Evolutionary conservation across 2,888 invertebrate species (phyloP).

Genomic region (Creontiades dilutus): DNA sequence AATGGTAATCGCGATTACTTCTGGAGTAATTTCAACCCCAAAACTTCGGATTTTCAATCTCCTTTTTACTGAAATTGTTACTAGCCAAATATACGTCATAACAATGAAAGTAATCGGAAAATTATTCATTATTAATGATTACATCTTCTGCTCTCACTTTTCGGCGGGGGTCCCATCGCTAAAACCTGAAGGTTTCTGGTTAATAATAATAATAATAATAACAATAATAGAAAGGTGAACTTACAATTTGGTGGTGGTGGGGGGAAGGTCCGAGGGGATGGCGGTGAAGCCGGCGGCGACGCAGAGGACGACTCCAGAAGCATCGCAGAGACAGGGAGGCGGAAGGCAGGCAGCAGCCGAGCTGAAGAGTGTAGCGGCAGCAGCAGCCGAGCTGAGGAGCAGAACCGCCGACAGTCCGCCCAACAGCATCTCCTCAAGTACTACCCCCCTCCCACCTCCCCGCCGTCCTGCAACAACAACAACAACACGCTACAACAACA

Average conservation of each 20-base stretch:
- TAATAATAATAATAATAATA: too few species aligned
- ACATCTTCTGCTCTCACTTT: too few species aligned
- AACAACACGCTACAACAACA: background rate
- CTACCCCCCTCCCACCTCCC: slow-evolving; percentile 62
- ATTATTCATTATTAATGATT: too few species aligned
- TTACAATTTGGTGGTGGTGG: slow-evolving; percentile 73
- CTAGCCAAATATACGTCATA: too few species aligned
- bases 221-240: slow-evolving; percentile 16
- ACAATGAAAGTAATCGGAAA: too few species aligned
- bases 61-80: too few species aligned
- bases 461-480: slow-evolving; percentile 55
- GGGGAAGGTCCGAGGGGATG: slow-evolving; percentile 70
- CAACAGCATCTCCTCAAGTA: slow-evolving; percentile 69
- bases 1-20: too few species aligned
- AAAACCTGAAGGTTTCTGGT: too few species aligned
- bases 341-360: slow-evolving; percentile 56
- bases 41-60: too few species aligned
- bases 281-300: slow-evolving; percentile 68
- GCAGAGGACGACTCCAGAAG: slow-evolving; percentile 69
- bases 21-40: too few species aligned
- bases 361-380: slow-evolving; percentile 35
- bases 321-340: slow-evolving; percentile 67
- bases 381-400: slow-evolving; percentile 57
- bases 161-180: too few species aligned
- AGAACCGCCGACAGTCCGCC: slow-evolving; percentile 69